phyloP scores from a whole-genome alignment of 2,888 invertebrate species.

The Lasioglossum zephyrum region DNA sequence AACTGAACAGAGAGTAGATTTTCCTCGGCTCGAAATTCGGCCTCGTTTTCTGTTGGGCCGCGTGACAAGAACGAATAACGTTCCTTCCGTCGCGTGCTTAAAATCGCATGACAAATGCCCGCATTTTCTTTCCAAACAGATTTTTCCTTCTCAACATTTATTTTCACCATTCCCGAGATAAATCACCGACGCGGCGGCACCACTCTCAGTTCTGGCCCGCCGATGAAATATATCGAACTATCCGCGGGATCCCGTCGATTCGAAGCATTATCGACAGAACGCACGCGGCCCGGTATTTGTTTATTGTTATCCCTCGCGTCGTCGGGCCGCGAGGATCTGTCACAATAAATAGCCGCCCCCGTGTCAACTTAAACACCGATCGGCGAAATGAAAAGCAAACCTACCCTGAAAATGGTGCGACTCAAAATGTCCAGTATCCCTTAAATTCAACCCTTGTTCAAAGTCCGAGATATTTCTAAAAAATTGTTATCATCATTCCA shows the following conservation, averaged over 20 bases:
- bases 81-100: conserved; percentile 8
- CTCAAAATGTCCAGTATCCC: not conserved
- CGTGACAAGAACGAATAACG: conserved; percentile 18
- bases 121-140: conserved; percentile 27
- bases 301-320: not conserved
- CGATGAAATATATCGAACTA: conserved; percentile 20
- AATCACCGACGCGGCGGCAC: not conserved
- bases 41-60: not conserved
- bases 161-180: conserved; percentile 6
- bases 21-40: not conserved
- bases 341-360: not conserved
- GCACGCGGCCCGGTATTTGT: conserved; percentile 14
- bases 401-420: not conserved
- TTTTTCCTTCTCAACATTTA: conserved; percentile 23
- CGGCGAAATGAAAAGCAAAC: not conserved
- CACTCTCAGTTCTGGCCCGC: conserved; percentile 1
- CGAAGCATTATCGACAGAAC: not conserved
- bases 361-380: conserved; percentile 2
- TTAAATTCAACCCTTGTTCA: no score
- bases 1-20: not conserved
- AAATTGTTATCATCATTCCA: no score
- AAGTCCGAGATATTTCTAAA: no score
- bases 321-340: not conserved
- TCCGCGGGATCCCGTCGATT: conserved; percentile 9
- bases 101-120: conserved; percentile 16